Base-by-base conservation (phyloP, 2,888 invertebrate species). In the Stenolophus ochropezus region DNA sequence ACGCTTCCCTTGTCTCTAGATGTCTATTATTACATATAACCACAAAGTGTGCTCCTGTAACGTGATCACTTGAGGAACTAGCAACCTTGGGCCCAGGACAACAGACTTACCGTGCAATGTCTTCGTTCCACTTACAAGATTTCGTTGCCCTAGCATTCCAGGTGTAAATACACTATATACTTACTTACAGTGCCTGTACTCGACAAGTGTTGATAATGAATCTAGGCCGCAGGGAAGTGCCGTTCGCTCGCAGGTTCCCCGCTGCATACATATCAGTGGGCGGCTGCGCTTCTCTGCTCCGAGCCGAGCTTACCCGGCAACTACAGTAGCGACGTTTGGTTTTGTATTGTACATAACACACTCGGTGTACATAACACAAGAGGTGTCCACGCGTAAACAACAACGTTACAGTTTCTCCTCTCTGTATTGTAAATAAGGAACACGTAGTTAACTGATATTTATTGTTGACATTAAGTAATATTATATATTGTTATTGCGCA, bases 401-500 rank as follows among this genome's bases (percentile, higher is more conserved):
- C 49, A 73, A 73, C 73, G 73, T 73, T 80, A 80, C 56, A 80
- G 73, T 80, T 80, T 80, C 25, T 73, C 73, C 73, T 80, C 80
- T 80, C 73, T 80, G 80, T 80, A 73, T 56, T 80, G 80, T 80
- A 80, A 56, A 80, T 80, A 80, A 73, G 71, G 56, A 81, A 81
- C 69, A 79, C 75, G 74, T 81, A 81, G 81, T 81, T 74, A 75
- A 75, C 47, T 61, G 75, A 81, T 81, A 81, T 81, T 81, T 81
- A 81, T 81, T 81, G 81, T 81, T 81, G 75, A 81, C 27, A 81
- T 81, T 75, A 81, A 81, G 81, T 81, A 73, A 73, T 56, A 73
- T 75, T 79, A 79, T 71, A 80, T 73, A 81, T 81, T 81, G 81
- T 81, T 81, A 75, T 75, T 75, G 81, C 81, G 81, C 81, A 81